Evolutionary conservation across 2,888 invertebrate species (phyloP).

Genomic region (Itoplectis maculator): DNA sequence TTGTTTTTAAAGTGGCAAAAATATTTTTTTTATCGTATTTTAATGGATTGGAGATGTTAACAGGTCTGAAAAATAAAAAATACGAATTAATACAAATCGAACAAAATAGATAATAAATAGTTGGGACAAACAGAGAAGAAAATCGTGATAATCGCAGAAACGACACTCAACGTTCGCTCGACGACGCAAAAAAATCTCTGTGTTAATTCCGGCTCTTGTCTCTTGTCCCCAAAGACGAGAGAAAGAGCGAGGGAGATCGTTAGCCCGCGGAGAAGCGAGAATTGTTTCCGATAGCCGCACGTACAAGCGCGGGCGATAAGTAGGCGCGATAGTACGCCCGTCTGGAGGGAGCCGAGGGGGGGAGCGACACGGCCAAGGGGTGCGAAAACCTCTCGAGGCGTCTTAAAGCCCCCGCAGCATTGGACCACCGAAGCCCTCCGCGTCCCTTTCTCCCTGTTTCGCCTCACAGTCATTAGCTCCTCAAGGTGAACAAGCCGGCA

Average conservation of each 20-base stretch:
- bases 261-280: conserved; percentile 10
- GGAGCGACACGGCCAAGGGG: no score
- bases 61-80: no score
- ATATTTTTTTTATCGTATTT: no score
- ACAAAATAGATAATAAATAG: no score
- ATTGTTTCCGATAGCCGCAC: conserved; percentile 47
- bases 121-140: no score
- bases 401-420: conserved; percentile 19
- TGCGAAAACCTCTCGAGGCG: conserved; percentile 20
- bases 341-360: neutral
- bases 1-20: no score
- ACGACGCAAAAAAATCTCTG: neutral
- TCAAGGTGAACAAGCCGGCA: neutral
- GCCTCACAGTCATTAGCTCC: conserved; percentile 9
- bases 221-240: neutral
- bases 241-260: neutral
- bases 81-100: no score
- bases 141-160: no score
- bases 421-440: neutral
- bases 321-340: conserved; percentile 39
- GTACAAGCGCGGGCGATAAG: conserved; percentile 40
- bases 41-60: no score
- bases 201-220: neutral
- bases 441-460: neutral
- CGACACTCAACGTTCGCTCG: no score